Evolutionary conservation across 30 jellyfish, hydroid and myxozoan species (phyloP), one percentile per base, ranked within the genome.

Genomic region (Hydractinia symbiolongicarpus): DNA sequence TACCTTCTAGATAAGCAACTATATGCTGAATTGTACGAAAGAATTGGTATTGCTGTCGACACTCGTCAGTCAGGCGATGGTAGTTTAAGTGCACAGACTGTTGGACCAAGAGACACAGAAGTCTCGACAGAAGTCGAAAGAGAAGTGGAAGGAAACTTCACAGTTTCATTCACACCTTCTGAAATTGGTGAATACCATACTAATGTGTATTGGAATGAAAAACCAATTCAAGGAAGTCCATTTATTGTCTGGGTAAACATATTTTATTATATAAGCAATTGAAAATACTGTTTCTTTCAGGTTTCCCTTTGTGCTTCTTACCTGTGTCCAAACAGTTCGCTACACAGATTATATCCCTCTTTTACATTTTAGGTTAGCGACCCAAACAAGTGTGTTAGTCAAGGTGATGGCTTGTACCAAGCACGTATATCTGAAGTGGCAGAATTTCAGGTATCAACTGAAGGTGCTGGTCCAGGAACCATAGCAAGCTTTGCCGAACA

Each of bases 391-490:
- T 83, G 91, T 53, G 95, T 86, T 50, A 90, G 96, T 1, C 93
- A 77, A 78, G 98, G 98, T 11, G 98, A 88, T 40, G 95, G 93
- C 66, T 84, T 93, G 74, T 71, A 93, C 15, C 95, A 87, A 75
- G 88, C 96, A 58, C 86, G 96, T 3, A 67, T 93, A n/a, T 73
- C 83, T 67, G 98, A 93, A 67, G 88, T 83, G 11, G 81, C 92
- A 1, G 20, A 70, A 20, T 93, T 93, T 66, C 95, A 93, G 56
- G 95, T 93, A 20, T 76, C 96, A 17, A 88, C 98, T 53, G 80
- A 76, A 16, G 98, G 96, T 17, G 98, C 94, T 14, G 98, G 98
- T 17, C 98, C 98, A 5, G 98, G 98, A n/a, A 88, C 72, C 14
- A 53, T 93, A 51, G 40, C 72, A 56, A 94, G 93, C 5, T 64